phyloP scores from a whole-genome alignment of 2,113 vertebrate genomes.

The Sebastes fasciatus region DNA sequence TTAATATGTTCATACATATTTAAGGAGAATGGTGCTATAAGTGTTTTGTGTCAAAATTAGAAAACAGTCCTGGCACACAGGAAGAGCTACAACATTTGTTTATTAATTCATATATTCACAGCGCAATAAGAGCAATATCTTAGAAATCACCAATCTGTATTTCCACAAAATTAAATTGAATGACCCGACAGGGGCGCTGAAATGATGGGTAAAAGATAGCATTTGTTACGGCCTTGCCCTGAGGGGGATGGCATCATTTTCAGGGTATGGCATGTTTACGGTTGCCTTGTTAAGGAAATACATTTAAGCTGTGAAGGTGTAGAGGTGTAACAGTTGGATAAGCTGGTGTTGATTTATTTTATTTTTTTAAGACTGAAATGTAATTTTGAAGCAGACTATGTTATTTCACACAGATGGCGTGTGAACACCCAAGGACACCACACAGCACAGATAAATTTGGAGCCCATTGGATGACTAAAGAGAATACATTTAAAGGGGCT shows the following conservation, averaged over 20 bases:
- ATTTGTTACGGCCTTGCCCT: background rate
- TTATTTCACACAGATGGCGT: slow-evolving; percentile 43
- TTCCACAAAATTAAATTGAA: background rate
- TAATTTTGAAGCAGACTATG: slow-evolving; percentile 17
- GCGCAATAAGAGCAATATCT: background rate
- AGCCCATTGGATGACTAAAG: slow-evolving; percentile 40
- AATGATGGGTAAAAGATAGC: background rate
- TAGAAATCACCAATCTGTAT: background rate
- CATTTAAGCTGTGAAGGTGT: slow-evolving; percentile 19
- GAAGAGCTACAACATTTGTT: background rate
- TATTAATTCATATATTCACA: background rate
- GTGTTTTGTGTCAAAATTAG: background rate
- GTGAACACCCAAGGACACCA: slow-evolving; percentile 32
- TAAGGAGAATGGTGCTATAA: background rate
- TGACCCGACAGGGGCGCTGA: background rate
- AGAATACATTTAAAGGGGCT: slow-evolving; percentile 12
- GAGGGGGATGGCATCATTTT: background rate
- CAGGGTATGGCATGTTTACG: background rate
- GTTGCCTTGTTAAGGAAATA: slow-evolving; percentile 22
- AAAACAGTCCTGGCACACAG: background rate
- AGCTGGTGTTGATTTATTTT: slow-evolving; percentile 6
- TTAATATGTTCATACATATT: background rate
- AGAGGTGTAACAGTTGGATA: slow-evolving; percentile 23
- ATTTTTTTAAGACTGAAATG: background rate
- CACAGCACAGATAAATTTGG: slow-evolving; percentile 27